Evolutionary conservation across 1,140 invertebrate species (phyloP).

Genomic region (Tigriopus japonicus): DNA sequence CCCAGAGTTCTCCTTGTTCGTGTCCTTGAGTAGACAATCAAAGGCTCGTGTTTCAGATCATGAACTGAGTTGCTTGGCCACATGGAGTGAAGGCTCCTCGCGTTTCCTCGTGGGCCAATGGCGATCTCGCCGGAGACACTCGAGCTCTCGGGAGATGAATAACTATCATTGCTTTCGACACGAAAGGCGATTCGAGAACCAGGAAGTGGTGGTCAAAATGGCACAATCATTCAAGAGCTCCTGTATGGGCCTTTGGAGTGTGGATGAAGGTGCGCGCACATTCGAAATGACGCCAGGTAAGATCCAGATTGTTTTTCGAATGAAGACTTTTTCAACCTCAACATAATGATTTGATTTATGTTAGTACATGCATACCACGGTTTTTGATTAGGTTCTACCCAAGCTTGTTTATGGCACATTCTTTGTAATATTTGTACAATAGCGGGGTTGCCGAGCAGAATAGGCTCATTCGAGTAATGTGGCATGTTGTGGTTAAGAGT

Average conservation of each 20-base stretch:
- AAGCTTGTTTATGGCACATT: no score
- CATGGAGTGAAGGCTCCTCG: not conserved
- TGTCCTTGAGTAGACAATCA: no score
- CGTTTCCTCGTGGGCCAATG: not conserved
- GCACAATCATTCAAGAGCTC: not conserved
- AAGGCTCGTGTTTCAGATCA: not conserved
- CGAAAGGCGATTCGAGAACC: not conserved
- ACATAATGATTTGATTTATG: no score
- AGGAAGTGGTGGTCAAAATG: constrained; percentile 2
- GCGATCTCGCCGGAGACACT: not conserved
- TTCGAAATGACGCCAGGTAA: not conserved
- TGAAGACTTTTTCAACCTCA: no score
- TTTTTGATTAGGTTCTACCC: no score
- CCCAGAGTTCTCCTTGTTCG: no score
- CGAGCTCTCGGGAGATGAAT: not conserved
- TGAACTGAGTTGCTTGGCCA: not conserved
- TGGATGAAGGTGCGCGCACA: not conserved
- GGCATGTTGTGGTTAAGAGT: no score
- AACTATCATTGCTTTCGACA: not conserved
- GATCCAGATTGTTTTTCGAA: no score
- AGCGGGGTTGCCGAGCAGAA: no score
- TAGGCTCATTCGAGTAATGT: no score
- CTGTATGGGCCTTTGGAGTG: not conserved
- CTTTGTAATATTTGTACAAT: no score
- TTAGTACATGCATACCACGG: no score